A percentile compares a stretch with the other conserved stretches of the same genome.
Evolutionary conservation across 2,888 invertebrate genomes (phyloP).

Genomic region (Osmoderma eremita): DNA sequence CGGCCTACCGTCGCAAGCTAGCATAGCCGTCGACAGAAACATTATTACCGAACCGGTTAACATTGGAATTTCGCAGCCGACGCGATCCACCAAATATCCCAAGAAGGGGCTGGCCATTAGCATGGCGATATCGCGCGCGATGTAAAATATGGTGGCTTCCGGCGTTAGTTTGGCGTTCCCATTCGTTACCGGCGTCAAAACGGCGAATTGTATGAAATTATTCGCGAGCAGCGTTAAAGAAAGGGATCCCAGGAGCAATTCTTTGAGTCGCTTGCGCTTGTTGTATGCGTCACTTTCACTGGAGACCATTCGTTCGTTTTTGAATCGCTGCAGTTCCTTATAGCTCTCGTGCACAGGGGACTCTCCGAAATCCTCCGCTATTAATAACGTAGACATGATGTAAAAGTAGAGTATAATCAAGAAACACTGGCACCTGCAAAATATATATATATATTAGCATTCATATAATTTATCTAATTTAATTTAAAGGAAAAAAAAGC

Average conservation of each 20-base stretch:
- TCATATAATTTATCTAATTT: no score
- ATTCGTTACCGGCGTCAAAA: not conserved
- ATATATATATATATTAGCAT: no score
- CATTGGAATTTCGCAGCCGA: conserved; percentile 4
- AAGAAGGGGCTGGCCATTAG: conserved; percentile 14
- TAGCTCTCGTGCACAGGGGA: not conserved
- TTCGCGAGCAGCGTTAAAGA: not conserved
- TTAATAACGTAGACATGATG: conserved; percentile 2
- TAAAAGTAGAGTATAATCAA: no score
- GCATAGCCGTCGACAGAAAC: conserved; percentile 19
- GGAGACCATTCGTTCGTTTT: not conserved
- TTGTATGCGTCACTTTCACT: not conserved
- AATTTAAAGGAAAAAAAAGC: no score
- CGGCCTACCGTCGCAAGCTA: not conserved
- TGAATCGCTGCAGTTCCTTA: not conserved
- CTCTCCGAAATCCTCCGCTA: conserved; percentile 2
- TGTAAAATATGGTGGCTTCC: conserved; percentile 14
- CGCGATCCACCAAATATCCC: conserved; percentile 2
- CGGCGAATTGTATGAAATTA: conserved; percentile 15
- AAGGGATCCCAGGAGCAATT: not conserved
- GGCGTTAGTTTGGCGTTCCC: not conserved
- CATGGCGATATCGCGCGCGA: conserved; percentile 4
- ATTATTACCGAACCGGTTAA: conserved; percentile 5
- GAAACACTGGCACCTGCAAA: no score
- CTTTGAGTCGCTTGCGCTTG: not conserved